Conservation (phyloP, 1,140 invertebrate species). For the Chlorops oryzae region DNA sequence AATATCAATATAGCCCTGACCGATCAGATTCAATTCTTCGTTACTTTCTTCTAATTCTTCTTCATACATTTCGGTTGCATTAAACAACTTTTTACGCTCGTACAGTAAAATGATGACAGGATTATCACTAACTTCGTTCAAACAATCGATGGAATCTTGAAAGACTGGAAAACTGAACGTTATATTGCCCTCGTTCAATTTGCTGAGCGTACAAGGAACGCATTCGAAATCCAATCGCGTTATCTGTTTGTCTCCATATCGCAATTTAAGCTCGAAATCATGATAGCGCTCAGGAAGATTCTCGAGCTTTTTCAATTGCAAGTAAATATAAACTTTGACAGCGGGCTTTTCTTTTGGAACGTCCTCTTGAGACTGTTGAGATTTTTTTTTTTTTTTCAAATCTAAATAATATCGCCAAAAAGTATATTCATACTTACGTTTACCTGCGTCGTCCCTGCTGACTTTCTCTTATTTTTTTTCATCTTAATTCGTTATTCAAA, state of each 20-base stretch:
- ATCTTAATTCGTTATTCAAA: too few species aligned
- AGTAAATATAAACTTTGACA: constrained; percentile 24
- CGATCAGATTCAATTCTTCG: constrained; percentile 13
- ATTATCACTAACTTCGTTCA: constrained; percentile 35
- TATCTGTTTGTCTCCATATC: constrained; percentile 28
- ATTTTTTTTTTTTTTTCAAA: too few species aligned
- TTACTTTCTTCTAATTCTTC: neutral
- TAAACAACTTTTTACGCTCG: too few species aligned
- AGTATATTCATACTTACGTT: too few species aligned
- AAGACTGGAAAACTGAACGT: constrained; percentile 27
- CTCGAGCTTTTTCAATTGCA: constrained; percentile 25
- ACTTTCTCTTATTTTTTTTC: too few species aligned
- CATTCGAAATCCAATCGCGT: constrained; percentile 30
- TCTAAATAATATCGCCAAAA: too few species aligned
- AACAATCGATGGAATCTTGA: constrained; percentile 34
- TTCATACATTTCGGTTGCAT: too few species aligned
- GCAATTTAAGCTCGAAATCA: constrained; percentile 30
- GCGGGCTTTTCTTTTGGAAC: neutral
- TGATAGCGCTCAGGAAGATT: constrained; percentile 21
- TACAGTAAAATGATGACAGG: constrained; percentile 31
- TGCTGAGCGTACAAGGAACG: too few species aligned
- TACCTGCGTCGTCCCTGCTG: too few species aligned
- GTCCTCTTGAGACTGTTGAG: too few species aligned
- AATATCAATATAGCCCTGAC: constrained; percentile 33
- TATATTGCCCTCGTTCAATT: constrained; percentile 23